phyloP scores from a whole-genome alignment of 2,113 vertebrate genomes.

The Pseudorhombus dupliciocellatus region DNA sequence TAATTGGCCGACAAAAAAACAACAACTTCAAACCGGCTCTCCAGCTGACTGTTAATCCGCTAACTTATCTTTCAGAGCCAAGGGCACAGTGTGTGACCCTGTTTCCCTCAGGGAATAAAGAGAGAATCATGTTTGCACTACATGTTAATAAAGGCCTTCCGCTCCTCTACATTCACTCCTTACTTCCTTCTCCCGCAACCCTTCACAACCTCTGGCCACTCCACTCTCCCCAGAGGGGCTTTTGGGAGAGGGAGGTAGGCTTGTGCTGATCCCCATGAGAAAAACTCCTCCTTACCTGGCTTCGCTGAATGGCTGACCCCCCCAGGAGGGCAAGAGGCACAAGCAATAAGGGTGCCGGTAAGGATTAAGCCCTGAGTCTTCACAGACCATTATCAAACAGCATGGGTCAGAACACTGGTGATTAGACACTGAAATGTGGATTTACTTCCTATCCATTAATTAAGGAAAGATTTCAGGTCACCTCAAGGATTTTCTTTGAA shows the following conservation, averaged over 20 bases:
- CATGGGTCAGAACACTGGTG: constrained; percentile 53
- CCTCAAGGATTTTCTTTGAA: constrained; percentile 16
- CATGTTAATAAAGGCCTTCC: constrained; percentile 59
- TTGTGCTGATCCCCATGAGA: constrained; percentile 51
- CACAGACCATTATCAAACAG: constrained; percentile 68
- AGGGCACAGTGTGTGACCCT: constrained; percentile 33
- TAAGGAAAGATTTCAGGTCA: constrained; percentile 25
- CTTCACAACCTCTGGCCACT: constrained; percentile 33
- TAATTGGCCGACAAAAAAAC: constrained; percentile 40
- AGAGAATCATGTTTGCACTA: constrained; percentile 39
- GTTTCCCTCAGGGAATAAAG: constrained; percentile 37
- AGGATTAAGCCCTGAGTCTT: constrained; percentile 54
- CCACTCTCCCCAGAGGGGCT: constrained; percentile 23
- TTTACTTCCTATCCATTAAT: constrained; percentile 23
- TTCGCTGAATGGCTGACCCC: constrained; percentile 57
- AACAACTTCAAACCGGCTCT: constrained; percentile 18
- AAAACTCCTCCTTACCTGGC: constrained; percentile 64
- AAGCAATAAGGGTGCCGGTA: constrained; percentile 34
- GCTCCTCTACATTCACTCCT: constrained; percentile 34
- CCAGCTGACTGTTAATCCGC: constrained; percentile 54
- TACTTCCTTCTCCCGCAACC: constrained; percentile 33
- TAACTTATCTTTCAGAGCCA: constrained; percentile 45
- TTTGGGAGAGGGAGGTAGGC: constrained; percentile 29
- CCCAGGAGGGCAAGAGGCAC: constrained; percentile 50
- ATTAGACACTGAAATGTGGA: constrained; percentile 43